Base-by-base conservation (phyloP, 2,113 vertebrate species). In the Bettongia penicillata region DNA sequence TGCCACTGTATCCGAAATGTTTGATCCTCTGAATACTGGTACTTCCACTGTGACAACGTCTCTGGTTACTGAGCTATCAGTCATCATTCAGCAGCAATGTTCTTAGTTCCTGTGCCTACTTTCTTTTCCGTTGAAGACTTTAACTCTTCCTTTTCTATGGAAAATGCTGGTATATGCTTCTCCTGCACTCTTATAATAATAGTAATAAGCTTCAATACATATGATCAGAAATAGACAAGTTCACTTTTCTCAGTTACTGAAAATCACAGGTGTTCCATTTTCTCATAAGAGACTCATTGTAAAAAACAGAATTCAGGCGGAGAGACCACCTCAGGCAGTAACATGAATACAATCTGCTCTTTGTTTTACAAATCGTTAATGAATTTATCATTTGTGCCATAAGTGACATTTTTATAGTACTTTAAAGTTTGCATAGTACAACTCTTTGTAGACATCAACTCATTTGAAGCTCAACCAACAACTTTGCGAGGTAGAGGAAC, bases 311-410 rank as follows among this genome's bases (percentile, higher is more conserved):
- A 53, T 19, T 68, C 68, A 51, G 53, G 24, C n/a, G 23, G 8
- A 47, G 91, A n/a, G 12, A 93, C 31, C 7, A 55, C 68, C 10
- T 93, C 77, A 92, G 48, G 19, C 16, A 53, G 92, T 89, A 55
- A 93, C 96, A 51, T 96, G 93, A 96, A 61, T 90, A 77, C 91
- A 94, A 92, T 47, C 47, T 31, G 52, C 19, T 84, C 37, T 84
- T 68, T 43, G 68, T 43, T 84, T 84, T 22, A 84, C n/a, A 84
- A 6, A 43, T 43, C n/a, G 23, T 84, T 43, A 23, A 23, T 22
- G 37, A 9, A n/a, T 84, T 43, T 43, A 43, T 84, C 37, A 23
- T 43, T 19, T 84, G 68, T 22, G 19, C 1, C 68, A 43, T n/a
- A 77, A 61, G 14, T 84, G n/a, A 77, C 31, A 68, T 68, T 68